Evolutionary conservation across 2,888 invertebrate species (phyloP).

Genomic region (Cephus nigrinus): DNA sequence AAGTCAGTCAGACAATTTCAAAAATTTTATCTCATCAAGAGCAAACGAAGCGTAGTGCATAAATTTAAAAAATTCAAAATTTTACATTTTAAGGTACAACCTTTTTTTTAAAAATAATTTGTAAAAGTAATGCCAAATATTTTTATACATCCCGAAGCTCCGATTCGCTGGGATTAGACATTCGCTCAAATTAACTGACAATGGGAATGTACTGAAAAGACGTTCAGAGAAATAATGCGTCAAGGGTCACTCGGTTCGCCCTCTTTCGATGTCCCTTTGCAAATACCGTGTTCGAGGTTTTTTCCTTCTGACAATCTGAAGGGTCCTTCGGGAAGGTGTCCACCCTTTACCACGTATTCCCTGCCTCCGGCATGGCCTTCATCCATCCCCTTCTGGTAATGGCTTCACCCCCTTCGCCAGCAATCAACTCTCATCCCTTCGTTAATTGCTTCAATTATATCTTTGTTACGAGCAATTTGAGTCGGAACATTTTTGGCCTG

Average conservation of each 20-base stretch:
- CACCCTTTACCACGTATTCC: slow-evolving; percentile 35
- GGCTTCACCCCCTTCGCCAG: slow-evolving; percentile 20
- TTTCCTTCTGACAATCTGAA: slow-evolving; percentile 42
- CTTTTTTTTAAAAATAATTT: too few relatives aligned
- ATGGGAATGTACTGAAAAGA: slow-evolving; percentile 29
- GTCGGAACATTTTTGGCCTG: slow-evolving; percentile 34
- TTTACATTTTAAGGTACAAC: too few relatives aligned
- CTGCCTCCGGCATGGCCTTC: slow-evolving; percentile 19
- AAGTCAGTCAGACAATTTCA: neutral
- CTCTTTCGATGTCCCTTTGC: slow-evolving; percentile 25
- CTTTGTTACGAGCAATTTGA: slow-evolving; percentile 50
- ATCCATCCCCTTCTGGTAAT: slow-evolving; percentile 16
- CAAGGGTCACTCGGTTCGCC: slow-evolving; percentile 39
- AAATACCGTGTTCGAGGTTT: slow-evolving; percentile 43
- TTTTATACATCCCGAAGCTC: neutral
- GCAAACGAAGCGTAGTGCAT: too few relatives aligned
- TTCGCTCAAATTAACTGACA: neutral
- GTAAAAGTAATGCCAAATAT: neutral
- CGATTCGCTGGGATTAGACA: neutral
- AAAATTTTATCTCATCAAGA: neutral
- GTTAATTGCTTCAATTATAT: slow-evolving; percentile 55
- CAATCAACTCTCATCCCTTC: slow-evolving; percentile 23
- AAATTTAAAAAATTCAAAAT: too few relatives aligned
- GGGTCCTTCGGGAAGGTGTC: slow-evolving; percentile 42
- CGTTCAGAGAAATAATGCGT: slow-evolving; percentile 49